Evolutionary conservation across 1,140 invertebrate genomes (phyloP).

Genomic region (Drosophila santomea): DNA sequence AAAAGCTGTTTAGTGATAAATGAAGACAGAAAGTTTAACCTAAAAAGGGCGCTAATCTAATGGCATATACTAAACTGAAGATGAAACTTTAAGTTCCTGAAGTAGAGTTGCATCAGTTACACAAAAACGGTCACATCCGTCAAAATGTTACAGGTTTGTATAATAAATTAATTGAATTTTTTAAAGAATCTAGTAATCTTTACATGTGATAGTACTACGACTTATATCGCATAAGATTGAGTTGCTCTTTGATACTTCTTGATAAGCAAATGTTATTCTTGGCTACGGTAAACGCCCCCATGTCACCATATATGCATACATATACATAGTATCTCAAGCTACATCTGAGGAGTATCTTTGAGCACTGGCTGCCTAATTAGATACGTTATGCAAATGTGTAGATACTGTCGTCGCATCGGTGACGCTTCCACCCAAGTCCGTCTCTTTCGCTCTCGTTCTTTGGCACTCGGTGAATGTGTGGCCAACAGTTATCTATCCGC

Average conservation of each 20-base stretch:
- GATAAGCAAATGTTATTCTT: neutral
- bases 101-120: too few relatives aligned
- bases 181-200: too few relatives aligned
- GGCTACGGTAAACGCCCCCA: conserved; percentile 14
- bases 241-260: too few relatives aligned
- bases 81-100: too few relatives aligned
- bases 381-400: conserved; percentile 72
- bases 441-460: neutral
- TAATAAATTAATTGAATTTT: too few relatives aligned
- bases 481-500: conserved; percentile 62
- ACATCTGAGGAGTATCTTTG: conserved; percentile 23
- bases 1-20: conserved; percentile 14
- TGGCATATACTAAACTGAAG: neutral
- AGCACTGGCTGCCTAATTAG: conserved; percentile 58
- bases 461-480: conserved; percentile 27
- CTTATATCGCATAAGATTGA: neutral
- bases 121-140: too few relatives aligned
- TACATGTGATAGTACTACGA: neutral
- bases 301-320: neutral
- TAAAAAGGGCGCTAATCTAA: neutral
- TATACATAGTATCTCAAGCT: neutral
- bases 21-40: neutral
- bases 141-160: too few relatives aligned
- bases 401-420: conserved; percentile 41
- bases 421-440: conserved; percentile 32